Conservation (phyloP, 2,888 invertebrate genomes). For the Cephus runcator region DNA sequence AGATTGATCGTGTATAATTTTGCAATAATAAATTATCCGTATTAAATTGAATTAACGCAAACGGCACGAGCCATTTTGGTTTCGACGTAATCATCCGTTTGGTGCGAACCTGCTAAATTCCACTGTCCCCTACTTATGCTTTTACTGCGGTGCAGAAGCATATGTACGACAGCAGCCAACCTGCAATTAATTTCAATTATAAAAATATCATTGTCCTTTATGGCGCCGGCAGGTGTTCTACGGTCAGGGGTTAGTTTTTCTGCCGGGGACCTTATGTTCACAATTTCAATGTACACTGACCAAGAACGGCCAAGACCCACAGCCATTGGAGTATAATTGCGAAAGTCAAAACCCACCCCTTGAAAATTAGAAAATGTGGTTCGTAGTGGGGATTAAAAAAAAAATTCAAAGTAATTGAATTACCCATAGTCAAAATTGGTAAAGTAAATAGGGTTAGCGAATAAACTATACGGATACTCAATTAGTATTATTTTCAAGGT, state of each 20-base stretch:
- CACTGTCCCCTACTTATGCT: neutral
- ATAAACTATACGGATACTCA: neutral
- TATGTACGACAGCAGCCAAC: conserved; percentile 35
- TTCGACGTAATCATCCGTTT: conserved; percentile 17
- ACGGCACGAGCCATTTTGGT: conserved; percentile 8
- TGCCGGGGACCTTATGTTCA: conserved; percentile 20
- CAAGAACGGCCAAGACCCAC: neutral
- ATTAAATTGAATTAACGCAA: neutral
- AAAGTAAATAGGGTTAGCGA: neutral
- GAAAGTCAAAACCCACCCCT: neutral
- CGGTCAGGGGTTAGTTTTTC: conserved; percentile 60
- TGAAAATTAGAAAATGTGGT: neutral
- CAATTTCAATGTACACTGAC: conserved; percentile 23
- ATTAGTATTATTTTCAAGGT: neutral
- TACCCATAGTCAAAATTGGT: neutral
- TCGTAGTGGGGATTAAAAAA: neutral
- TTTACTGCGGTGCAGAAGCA: conserved; percentile 21
- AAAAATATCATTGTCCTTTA: conserved; percentile 65
- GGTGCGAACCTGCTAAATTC: conserved; percentile 16
- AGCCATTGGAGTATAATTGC: neutral
- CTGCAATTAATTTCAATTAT: conserved; percentile 64
- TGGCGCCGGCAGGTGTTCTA: conserved; percentile 58
- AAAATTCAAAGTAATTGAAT: neutral
- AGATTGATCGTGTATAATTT: neutral
- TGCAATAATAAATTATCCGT: neutral